phyloP scores from a whole-genome alignment of 2,888 invertebrate genomes.

The Chrysolina oricalcia region DNA sequence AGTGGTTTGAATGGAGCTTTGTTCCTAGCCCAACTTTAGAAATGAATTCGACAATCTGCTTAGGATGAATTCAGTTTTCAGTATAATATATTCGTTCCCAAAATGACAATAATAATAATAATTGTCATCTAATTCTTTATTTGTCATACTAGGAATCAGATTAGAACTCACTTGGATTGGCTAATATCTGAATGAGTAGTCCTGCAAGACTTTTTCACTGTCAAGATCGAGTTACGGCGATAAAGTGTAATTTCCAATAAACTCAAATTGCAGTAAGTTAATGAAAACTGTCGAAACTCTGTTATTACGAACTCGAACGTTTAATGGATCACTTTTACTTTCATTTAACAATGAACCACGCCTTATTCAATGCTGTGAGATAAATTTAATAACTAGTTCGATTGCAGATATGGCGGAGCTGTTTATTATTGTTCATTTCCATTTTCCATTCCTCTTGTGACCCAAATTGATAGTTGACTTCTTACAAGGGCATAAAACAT shows the following conservation, averaged over 20 bases:
- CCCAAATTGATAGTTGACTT: neutral
- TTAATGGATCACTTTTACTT: slow-evolving; percentile 23
- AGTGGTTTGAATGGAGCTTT: no score
- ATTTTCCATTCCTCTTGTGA: neutral
- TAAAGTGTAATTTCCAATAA: neutral
- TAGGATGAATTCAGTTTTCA: no score
- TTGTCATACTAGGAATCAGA: no score
- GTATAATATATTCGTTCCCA: no score
- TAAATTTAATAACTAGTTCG: slow-evolving; percentile 10
- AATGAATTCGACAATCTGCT: no score
- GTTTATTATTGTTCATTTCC: neutral
- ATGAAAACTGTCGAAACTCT: neutral
- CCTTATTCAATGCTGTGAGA: slow-evolving; percentile 12
- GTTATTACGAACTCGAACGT: neutral
- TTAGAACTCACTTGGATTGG: no score
- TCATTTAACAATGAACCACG: slow-evolving; percentile 16
- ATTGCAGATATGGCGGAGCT: neutral
- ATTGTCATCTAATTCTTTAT: no score
- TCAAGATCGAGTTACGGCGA: neutral
- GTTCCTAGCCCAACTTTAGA: no score
- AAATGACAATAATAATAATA: no score
- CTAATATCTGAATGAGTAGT: no score
- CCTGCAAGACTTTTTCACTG: neutral
- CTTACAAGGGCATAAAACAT: no score
- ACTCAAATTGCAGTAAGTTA: neutral